Conservation (phyloP, 2,113 vertebrate genomes). For the Ammodramus savannarum region DNA sequence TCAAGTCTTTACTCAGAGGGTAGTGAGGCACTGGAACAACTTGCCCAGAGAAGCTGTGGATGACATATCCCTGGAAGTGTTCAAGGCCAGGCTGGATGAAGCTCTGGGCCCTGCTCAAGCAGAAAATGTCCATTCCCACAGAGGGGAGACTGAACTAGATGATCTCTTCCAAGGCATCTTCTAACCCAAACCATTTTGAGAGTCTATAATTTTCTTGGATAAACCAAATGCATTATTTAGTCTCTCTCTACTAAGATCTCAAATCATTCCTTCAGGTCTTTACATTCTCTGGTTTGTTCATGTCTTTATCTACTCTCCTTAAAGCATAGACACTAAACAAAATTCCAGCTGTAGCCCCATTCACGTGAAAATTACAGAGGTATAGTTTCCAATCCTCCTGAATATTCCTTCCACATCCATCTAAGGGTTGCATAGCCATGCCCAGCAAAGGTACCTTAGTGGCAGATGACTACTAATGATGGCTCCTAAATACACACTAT, state of each 20-base stretch:
- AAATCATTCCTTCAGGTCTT: not conserved
- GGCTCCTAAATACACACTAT: not conserved
- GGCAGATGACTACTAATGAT: not conserved
- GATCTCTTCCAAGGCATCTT: not conserved
- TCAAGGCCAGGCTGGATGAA: not conserved
- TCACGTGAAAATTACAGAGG: not conserved
- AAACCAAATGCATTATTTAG: not conserved
- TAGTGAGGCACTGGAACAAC: not conserved
- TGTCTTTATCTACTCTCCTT: not conserved
- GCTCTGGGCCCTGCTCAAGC: not conserved
- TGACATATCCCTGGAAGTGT: not conserved
- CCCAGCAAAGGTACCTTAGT: not conserved
- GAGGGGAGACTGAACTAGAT: not conserved
- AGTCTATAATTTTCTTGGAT: not conserved
- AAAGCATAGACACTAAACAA: not conserved
- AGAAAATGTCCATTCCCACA: not conserved
- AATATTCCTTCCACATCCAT: not conserved
- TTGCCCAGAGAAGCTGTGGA: not conserved
- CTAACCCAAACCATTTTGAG: not conserved
- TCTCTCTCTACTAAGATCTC: not conserved
- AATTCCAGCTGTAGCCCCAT: not conserved
- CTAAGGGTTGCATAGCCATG: not conserved
- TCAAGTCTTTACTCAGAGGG: not conserved
- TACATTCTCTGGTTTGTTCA: not conserved
- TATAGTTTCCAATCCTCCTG: not conserved